phyloP scores from a whole-genome alignment of 2,113 vertebrate species.

The Bos indicus region DNA sequence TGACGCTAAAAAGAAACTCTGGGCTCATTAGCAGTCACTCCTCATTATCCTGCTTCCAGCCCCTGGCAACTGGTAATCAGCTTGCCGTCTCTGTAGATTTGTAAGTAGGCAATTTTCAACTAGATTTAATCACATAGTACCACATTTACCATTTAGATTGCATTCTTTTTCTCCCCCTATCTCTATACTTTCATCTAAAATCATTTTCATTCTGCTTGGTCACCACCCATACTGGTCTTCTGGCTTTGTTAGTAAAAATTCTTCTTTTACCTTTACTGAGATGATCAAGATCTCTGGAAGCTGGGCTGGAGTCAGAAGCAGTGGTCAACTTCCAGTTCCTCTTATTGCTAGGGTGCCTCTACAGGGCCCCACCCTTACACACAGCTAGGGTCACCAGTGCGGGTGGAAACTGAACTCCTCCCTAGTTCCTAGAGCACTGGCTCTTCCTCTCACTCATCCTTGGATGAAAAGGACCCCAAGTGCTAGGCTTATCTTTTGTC shows the following conservation, averaged over 20 bases:
- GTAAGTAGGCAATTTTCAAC: slow-evolving; percentile 6
- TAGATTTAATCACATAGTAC: not conserved
- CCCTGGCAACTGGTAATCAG: not conserved
- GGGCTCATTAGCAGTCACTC: not conserved
- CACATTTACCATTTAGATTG: not conserved
- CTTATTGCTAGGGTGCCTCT: not conserved
- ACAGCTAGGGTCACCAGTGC: not conserved
- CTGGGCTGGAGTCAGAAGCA: not conserved
- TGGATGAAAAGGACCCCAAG: not conserved
- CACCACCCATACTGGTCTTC: too few species aligned
- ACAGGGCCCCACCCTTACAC: not conserved
- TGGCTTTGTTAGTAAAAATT: not conserved
- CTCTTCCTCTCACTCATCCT: not conserved
- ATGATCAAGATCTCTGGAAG: not conserved
- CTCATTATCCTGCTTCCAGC: not conserved
- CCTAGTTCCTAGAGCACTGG: not conserved
- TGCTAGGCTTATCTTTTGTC: not conserved
- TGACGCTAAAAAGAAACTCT: not conserved
- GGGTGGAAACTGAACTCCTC: not conserved
- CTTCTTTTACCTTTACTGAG: not conserved
- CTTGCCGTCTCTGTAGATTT: not conserved
- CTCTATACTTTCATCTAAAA: not conserved
- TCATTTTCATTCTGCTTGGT: not conserved
- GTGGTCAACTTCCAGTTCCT: not conserved
- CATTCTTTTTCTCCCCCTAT: not conserved